These are phyloP conservation scores for Ctenochaetus hawaiiensis DNA, from an alignment of 2,797 vertebrate genomes.

Conservation along the genomic window DNA sequence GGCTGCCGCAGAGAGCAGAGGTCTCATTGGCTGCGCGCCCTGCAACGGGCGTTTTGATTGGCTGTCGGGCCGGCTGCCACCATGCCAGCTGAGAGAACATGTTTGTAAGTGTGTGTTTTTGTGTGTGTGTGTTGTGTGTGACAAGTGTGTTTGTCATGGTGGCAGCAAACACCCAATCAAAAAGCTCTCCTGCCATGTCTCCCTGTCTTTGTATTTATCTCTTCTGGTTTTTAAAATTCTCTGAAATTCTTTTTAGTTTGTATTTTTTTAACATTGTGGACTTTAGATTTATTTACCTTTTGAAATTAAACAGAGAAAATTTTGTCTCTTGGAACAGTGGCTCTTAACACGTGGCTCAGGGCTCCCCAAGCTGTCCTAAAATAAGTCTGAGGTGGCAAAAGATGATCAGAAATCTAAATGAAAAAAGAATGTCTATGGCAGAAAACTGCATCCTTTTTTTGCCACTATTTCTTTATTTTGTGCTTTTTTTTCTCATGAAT, in stretches of 20 bases:
- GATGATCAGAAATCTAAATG: background rate
- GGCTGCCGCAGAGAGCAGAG: slow-evolving; percentile 67
- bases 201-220: background rate
- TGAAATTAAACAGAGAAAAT: background rate
- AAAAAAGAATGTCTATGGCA: too few relatives aligned
- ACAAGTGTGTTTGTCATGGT: slow-evolving; percentile 32
- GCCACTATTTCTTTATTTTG: too few relatives aligned
- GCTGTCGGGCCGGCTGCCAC: slow-evolving; percentile 64
- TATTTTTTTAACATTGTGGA: background rate
- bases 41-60: slow-evolving; percentile 64
- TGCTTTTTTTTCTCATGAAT: background rate
- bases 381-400: background rate
- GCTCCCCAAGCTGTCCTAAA: background rate
- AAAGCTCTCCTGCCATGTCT: background rate
- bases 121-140: slow-evolving; percentile 16
- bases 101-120: slow-evolving; percentile 20
- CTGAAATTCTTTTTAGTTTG: background rate
- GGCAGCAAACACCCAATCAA: slow-evolving; percentile 35
- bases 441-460: too few relatives aligned
- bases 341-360: background rate
- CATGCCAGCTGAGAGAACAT: slow-evolving; percentile 60
- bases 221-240: background rate
- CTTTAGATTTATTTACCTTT: background rate
- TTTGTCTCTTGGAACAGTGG: background rate
- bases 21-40: slow-evolving; percentile 71